phyloP scores from a whole-genome alignment of 2,113 vertebrate genomes.

The Archilochus colubris region DNA sequence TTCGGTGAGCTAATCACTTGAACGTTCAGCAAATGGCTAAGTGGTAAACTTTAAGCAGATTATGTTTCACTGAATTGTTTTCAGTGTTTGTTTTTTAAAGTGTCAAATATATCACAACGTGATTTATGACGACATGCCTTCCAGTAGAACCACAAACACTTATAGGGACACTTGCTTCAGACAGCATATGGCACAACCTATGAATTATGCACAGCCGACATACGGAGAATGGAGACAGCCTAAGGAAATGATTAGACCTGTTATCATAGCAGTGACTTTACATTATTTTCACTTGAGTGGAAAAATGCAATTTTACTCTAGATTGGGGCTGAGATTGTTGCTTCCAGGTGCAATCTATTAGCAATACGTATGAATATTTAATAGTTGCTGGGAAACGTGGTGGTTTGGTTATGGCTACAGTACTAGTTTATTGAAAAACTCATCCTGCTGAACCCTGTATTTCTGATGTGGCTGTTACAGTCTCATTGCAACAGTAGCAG shows the following conservation, averaged over 20 bases:
- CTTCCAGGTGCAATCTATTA: constrained; percentile 27
- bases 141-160: constrained; percentile 5
- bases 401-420: background rate
- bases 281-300: constrained; percentile 43
- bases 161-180: constrained; percentile 46
- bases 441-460: background rate
- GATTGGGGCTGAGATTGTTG: background rate
- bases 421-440: background rate
- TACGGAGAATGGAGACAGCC: constrained; percentile 53
- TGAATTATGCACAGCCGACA: constrained; percentile 71
- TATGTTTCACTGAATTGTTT: constrained; percentile 63
- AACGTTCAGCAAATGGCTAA: constrained; percentile 49
- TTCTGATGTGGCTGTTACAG: background rate
- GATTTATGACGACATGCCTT: constrained; percentile 50
- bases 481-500: background rate
- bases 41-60: constrained; percentile 55
- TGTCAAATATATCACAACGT: constrained; percentile 38
- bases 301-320: constrained; percentile 20
- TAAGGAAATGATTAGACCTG: constrained; percentile 44
- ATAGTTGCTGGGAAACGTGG: constrained; percentile 16
- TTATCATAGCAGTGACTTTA: background rate
- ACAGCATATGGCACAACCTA: constrained; percentile 63
- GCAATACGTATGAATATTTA: constrained; percentile 24
- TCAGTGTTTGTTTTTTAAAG: constrained; percentile 28
- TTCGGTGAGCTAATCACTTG: constrained; percentile 48